A percentile compares a stretch with the other conserved stretches of the same genome.
phyloP scores from a whole-genome alignment of 1,140 invertebrate genomes.

The Panulirus ornatus region DNA sequence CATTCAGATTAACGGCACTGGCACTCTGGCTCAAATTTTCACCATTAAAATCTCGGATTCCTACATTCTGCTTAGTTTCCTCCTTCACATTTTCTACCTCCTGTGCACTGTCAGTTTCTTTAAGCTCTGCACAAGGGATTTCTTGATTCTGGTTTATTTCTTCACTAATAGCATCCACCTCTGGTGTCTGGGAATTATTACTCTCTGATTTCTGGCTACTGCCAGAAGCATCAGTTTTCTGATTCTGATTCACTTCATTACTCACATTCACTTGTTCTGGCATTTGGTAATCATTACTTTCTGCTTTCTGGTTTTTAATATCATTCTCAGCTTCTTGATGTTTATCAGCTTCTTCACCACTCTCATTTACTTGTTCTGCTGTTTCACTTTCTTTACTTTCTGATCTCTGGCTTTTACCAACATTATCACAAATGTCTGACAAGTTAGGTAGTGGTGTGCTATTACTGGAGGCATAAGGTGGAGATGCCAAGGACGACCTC shows the following conservation, averaged over 20 bases:
- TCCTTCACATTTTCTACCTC: too few relatives aligned
- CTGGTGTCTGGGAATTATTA: background rate
- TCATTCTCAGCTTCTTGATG: background rate
- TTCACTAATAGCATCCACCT: background rate
- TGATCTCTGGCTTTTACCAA: background rate
- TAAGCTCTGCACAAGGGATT: background rate
- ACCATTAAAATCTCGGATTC: background rate
- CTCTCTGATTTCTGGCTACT: too few relatives aligned
- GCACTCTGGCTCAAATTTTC: background rate
- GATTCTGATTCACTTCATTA: background rate
- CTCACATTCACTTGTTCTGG: background rate
- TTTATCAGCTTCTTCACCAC: background rate
- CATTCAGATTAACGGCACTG: background rate
- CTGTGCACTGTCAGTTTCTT: background rate
- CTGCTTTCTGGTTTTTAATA: background rate
- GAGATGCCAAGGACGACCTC: conserved; percentile 58
- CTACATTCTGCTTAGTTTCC: background rate
- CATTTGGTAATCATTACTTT: background rate
- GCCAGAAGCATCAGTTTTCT: background rate
- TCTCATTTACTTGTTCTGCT: background rate
- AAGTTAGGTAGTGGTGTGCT: conserved; percentile 9
- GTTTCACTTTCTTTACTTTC: background rate
- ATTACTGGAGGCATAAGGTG: conserved; percentile 29
- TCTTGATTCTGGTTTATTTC: background rate
- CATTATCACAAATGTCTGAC: background rate